Conservation (phyloP, 2,113 vertebrate genomes). For the Eleginops maclovinus region DNA sequence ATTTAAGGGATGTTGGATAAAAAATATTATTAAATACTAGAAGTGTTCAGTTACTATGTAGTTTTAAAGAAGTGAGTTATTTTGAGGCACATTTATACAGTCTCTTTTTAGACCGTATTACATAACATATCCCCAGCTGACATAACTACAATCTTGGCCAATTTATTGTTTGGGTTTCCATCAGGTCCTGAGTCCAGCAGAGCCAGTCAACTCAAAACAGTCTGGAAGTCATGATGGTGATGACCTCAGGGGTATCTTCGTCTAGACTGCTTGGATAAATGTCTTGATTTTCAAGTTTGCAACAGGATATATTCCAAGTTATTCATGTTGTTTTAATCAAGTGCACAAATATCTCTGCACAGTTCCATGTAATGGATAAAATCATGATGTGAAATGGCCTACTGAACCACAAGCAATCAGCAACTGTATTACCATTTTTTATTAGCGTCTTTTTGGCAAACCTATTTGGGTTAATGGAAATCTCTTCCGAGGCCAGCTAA, state of each 20-base stretch:
- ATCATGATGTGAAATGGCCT: background rate
- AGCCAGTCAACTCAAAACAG: conserved; percentile 74
- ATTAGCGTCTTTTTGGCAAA: background rate
- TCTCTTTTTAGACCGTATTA: conserved; percentile 50
- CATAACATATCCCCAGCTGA: conserved; percentile 62
- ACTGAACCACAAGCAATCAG: background rate
- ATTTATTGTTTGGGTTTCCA: conserved; percentile 78
- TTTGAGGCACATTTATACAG: conserved; percentile 5
- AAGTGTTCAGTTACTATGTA: background rate
- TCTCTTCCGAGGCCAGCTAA: background rate
- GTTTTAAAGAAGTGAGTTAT: conserved; percentile 1
- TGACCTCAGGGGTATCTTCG: conserved; percentile 58
- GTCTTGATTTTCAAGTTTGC: conserved; percentile 43
- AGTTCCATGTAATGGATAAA: conserved; percentile 14
- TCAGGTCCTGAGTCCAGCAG: conserved; percentile 66
- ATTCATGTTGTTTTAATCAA: conserved; percentile 43
- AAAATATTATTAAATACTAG: background rate
- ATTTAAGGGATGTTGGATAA: background rate
- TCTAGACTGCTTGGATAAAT: conserved; percentile 48
- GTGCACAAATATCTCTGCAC: background rate
- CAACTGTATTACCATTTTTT: background rate
- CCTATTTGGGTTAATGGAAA: background rate
- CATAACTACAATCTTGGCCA: conserved; percentile 41
- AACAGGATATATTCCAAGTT: conserved; percentile 27
- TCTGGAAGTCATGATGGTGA: conserved; percentile 57